Evolutionary conservation across 2,888 invertebrate species (phyloP).

Genomic region (Eumacrocentrus americanus): DNA sequence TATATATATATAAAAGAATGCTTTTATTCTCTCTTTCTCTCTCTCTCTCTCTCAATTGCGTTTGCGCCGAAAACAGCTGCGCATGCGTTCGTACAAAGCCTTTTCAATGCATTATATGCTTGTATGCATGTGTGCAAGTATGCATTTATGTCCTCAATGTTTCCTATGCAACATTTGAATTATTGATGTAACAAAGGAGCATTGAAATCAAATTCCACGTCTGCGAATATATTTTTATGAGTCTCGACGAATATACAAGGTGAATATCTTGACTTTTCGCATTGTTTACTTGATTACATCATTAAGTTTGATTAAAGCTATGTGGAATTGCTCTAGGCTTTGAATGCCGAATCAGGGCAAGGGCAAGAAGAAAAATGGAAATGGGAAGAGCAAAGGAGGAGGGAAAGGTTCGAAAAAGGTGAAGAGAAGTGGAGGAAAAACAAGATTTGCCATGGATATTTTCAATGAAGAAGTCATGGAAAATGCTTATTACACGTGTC

Average conservation of each 20-base stretch:
- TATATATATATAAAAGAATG: no score
- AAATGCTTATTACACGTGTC: constrained; percentile 92
- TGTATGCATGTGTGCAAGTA: not conserved
- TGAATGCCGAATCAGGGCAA: constrained; percentile 34
- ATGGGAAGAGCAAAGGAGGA: constrained; percentile 63
- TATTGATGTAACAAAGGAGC: constrained; percentile 7
- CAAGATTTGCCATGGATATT: constrained; percentile 80
- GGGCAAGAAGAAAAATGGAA: constrained; percentile 47
- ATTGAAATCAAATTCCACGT: not conserved
- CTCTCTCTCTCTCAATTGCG: no score
- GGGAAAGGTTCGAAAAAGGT: constrained; percentile 61
- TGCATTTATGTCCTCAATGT: no score
- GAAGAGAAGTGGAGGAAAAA: constrained; percentile 67
- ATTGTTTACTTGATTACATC: not conserved
- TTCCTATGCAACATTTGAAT: not conserved
- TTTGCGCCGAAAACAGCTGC: not conserved
- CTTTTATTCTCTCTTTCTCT: no score
- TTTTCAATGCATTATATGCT: not conserved
- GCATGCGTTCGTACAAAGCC: not conserved
- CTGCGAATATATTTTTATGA: not conserved
- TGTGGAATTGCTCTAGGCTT: not conserved
- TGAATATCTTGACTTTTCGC: not conserved
- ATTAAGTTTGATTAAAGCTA: not conserved
- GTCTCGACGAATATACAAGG: not conserved
- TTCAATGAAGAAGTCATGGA: constrained; percentile 91